Percentiles rank a stretch among this genome's conserved stretches.
These are phyloP conservation scores for Crotalus helleri DNA, from an alignment of 2,113 vertebrate genomes.

Conservation along the genomic window DNA sequence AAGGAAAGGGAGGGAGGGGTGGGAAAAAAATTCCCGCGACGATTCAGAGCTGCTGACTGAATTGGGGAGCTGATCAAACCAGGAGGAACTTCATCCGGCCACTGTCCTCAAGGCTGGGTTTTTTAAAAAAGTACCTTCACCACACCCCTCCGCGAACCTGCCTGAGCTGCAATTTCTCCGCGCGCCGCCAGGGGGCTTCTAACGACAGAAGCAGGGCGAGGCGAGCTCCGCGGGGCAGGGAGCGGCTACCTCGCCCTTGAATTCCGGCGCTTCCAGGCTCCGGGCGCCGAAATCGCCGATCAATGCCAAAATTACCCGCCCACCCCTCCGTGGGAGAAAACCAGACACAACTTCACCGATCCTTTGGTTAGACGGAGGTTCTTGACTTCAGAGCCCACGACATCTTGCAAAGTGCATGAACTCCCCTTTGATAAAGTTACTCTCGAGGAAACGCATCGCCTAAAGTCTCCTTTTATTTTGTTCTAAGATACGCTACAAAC, in stretches of 20 bases:
- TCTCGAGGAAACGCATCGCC: not conserved
- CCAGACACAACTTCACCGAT: not conserved
- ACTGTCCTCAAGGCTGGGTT: slow-evolving; percentile 36
- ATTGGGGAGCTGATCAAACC: not conserved
- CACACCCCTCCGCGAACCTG: slow-evolving; percentile 78
- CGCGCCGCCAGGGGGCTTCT: slow-evolving; percentile 82
- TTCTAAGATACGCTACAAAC: not conserved
- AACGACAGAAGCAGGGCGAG: slow-evolving; percentile 34
- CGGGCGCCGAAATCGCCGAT: not conserved
- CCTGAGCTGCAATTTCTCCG: slow-evolving; percentile 45
- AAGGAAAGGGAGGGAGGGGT: not conserved
- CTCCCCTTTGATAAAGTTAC: not conserved
- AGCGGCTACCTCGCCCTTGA: not conserved
- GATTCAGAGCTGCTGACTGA: not conserved
- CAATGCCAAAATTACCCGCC: not conserved
- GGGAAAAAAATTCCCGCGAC: slow-evolving; percentile 7
- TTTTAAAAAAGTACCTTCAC: slow-evolving; percentile 59
- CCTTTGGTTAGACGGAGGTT: not conserved
- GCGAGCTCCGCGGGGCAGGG: not conserved
- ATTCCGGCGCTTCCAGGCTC: not conserved
- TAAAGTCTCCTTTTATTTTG: not conserved
- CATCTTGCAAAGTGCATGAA: not conserved
- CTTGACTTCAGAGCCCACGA: not conserved
- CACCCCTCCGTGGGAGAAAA: not conserved
- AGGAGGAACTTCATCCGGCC: slow-evolving; percentile 10